phyloP scores from a whole-genome alignment of 2,797 vertebrate genomes.

The Oceanodroma leucorhoa region DNA sequence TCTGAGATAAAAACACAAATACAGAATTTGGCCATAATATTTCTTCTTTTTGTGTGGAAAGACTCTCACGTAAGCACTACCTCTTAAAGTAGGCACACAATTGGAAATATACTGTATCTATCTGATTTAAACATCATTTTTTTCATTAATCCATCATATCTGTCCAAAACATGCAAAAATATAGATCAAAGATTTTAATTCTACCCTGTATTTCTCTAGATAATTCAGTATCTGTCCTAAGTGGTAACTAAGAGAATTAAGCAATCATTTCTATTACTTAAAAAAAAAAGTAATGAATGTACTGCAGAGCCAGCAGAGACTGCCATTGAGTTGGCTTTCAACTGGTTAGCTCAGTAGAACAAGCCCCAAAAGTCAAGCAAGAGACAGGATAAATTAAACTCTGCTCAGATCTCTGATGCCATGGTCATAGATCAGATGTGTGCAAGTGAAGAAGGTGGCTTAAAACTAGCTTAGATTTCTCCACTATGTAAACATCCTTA shows the following conservation, averaged over 20 bases:
- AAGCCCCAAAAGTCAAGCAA: background rate
- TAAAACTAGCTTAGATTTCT: background rate
- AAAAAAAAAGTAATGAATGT: background rate
- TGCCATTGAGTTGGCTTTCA: background rate
- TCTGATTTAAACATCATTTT: background rate
- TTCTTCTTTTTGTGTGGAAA: background rate
- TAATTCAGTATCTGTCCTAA: background rate
- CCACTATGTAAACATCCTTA: background rate
- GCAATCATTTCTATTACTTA: background rate
- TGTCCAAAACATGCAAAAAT: background rate
- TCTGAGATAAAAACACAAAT: background rate
- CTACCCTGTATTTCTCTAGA: background rate
- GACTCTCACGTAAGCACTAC: background rate
- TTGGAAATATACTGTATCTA: background rate
- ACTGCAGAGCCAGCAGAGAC: background rate
- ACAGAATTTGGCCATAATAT: background rate
- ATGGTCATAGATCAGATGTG: background rate
- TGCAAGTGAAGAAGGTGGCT: background rate
- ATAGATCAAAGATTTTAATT: background rate
- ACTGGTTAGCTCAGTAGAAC: background rate
- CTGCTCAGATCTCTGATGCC: background rate
- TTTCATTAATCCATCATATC: background rate
- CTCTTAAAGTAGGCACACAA: background rate
- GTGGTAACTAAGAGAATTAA: background rate
- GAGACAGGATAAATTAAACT: background rate